Percentiles rank a stretch among this genome's conserved stretches.
These are phyloP conservation scores for Phylloscopus trochilus DNA, from an alignment of 2,113 vertebrate genomes.

Conservation along the genomic window DNA sequence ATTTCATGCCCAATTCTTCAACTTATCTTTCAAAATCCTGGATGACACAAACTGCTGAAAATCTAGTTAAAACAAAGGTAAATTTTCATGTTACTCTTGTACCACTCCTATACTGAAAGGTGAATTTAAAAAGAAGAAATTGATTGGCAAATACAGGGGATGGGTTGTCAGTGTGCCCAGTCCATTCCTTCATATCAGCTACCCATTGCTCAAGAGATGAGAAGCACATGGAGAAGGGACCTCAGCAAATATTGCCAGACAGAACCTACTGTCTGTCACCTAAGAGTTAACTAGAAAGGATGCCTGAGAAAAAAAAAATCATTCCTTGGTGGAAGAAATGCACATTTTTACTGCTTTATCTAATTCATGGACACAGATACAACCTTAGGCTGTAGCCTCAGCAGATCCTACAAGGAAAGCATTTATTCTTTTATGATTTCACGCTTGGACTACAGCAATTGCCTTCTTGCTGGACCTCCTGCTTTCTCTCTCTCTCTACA, in stretches of 20 bases:
- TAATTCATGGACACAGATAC: neutral
- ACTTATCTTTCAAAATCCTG: neutral
- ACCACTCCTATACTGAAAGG: neutral
- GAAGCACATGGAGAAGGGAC: neutral
- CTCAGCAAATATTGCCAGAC: neutral
- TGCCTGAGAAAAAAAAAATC: neutral
- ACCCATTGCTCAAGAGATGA: neutral
- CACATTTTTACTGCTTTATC: neutral
- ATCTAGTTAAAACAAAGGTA: neutral
- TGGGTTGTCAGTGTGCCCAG: neutral
- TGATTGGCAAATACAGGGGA: neutral
- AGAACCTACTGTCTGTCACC: neutral
- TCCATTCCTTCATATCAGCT: neutral
- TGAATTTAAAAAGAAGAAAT: neutral
- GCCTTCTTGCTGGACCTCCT: neutral
- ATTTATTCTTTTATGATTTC: constrained; percentile 14
- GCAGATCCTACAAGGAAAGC: neutral
- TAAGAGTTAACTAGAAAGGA: neutral
- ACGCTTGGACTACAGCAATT: neutral
- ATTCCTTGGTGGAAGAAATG: neutral
- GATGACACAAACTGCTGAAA: neutral
- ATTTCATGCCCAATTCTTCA: neutral
- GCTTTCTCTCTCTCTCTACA: neutral
- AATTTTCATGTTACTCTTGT: neutral
- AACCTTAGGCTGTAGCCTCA: neutral